Conservation (phyloP, 2,888 invertebrate species). For the Eupithecia exiguata region DNA sequence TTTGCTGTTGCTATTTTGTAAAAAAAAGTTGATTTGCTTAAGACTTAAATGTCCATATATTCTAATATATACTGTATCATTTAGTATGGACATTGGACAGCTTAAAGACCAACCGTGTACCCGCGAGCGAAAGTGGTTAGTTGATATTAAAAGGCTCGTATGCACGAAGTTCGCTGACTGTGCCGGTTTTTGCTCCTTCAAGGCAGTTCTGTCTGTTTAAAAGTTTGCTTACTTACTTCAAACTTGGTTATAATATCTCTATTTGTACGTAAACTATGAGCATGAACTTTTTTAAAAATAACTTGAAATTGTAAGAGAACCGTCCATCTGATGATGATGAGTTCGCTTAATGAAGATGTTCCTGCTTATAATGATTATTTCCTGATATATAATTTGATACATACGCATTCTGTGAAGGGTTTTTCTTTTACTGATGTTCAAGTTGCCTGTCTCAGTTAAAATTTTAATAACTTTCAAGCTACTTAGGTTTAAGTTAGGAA, state of each 20-base stretch:
- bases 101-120: constrained; percentile 27
- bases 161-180: constrained; percentile 38
- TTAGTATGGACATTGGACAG: background rate
- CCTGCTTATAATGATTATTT: background rate
- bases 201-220: constrained; percentile 37
- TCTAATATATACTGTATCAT: background rate
- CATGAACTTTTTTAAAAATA: background rate
- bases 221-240: background rate
- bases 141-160: constrained; percentile 54
- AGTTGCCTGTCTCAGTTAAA: background rate
- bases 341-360: background rate
- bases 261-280: background rate
- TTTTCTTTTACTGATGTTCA: background rate
- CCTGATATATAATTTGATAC: background rate
- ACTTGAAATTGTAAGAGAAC: background rate
- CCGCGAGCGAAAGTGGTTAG: constrained; percentile 56
- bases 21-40: background rate
- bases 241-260: constrained; percentile 3
- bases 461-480: background rate
- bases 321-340: background rate
- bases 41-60: background rate
- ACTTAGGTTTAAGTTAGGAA: background rate
- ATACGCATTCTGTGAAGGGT: background rate
- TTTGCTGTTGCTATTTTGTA: background rate
- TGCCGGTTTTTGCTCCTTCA: constrained; percentile 46